Evolutionary conservation across 2,113 vertebrate genomes (phyloP).

Genomic region (Eulemur rufifrons): DNA sequence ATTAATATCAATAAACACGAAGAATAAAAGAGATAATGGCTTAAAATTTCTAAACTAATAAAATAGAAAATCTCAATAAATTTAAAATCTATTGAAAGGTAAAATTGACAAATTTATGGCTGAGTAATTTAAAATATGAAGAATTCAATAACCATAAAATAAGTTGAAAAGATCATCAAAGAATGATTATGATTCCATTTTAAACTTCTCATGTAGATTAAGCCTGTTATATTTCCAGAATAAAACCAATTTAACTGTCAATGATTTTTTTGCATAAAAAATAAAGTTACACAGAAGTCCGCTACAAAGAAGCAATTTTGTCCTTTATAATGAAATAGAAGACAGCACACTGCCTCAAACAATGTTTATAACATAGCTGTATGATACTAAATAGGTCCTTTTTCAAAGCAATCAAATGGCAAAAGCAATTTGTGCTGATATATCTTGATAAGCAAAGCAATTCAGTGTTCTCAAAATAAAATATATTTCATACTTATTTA

Average conservation of each 20-base stretch:
- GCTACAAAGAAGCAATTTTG: slow-evolving; percentile 5
- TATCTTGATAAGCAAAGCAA: slow-evolving; percentile 64
- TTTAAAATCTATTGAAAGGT: neutral
- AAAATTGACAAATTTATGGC: neutral
- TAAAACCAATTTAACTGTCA: slow-evolving; percentile 42
- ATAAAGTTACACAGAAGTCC: slow-evolving; percentile 14
- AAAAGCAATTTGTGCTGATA: slow-evolving; percentile 46
- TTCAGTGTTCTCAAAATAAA: slow-evolving; percentile 48
- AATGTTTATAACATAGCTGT: slow-evolving; percentile 50
- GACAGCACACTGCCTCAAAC: neutral
- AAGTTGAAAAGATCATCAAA: neutral
- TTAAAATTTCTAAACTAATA: neutral
- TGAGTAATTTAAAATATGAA: neutral
- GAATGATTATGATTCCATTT: neutral
- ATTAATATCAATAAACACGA: neutral
- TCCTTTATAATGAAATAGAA: slow-evolving; percentile 48
- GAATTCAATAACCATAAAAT: neutral
- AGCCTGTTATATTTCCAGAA: neutral
- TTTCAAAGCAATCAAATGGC: slow-evolving; percentile 53
- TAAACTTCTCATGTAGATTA: neutral
- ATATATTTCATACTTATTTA: slow-evolving; percentile 24
- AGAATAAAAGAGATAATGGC: neutral
- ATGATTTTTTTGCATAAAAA: slow-evolving; percentile 41
- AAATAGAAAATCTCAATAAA: neutral
- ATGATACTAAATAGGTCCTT: slow-evolving; percentile 15